Base-by-base conservation (phyloP, 2,113 vertebrate genomes). In the Lampris incognitus region DNA sequence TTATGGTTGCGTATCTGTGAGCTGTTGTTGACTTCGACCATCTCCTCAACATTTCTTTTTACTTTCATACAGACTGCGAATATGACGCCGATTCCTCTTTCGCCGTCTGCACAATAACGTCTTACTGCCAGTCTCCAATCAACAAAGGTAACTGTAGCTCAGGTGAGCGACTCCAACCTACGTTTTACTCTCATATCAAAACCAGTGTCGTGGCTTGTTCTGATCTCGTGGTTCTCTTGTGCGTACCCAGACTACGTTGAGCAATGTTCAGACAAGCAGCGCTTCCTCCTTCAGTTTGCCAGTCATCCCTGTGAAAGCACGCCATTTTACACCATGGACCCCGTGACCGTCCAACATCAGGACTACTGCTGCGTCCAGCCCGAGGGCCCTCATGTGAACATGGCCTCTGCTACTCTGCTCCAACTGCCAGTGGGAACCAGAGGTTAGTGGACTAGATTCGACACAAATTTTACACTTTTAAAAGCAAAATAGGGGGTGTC, bases 1-100 rank as follows among this genome's bases (percentile, higher is more conserved):
- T 49, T 4, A 49, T 4, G 48, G 9, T 49, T 4, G 4, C 9
- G 50, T 52, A 9, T 52, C 8, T 52, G 11, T 4, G 44, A 2
- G 44, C 9, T 52, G 50, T 52, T 52, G 50, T 6, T 52, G 11
- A 11, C 50, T 10, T 10, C 11, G 24, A 24, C 8, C 9, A 52
- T 52, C 50, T 52, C 11, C 8, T 60, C 38, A 10, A 37, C 58
- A 40, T 11, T 39, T 40, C 58, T 11, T 60, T 60, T 40, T 4
- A 61, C 4, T 54, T 24, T 56, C 24, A 24, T 62, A 2, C 76
- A 90, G 92, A 93, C 46, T 84, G 74, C 60, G 87, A 89, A 57
- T 11, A 65, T 52, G 83, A 81, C 13, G 69, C 5, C 54, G 49
- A 36, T 51, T 68, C 44, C 9, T 79, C 61, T 37, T 61, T 71